Base-by-base conservation (phyloP, 2,888 invertebrate species). In the Ectemnius lituratus region DNA sequence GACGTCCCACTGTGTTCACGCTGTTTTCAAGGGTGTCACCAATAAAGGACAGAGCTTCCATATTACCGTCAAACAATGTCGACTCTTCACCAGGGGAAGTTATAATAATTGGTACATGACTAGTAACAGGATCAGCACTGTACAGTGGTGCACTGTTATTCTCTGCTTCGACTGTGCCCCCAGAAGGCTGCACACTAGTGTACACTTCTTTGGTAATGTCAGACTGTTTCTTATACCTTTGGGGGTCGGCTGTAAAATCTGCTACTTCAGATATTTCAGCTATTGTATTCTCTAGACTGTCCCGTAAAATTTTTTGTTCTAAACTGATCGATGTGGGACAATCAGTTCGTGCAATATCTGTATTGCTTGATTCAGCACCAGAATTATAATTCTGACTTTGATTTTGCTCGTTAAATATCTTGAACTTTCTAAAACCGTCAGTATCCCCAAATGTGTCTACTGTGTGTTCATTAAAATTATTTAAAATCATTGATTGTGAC, bases 271-370 rank as follows among this genome's bases (percentile, higher is more conserved):
- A 85, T 60, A 89, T 86, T 28, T 86, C 85, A 4, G 84, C 87
- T 47, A 90, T 89, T 1, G 88, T 84, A 20, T 85, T 85, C 18
- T 87, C 85, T 13, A 89, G 73, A 6, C 85, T 85, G 20, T 88
- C 83, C 28, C 86, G 87, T 79, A 89, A 83, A 63, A 90, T 88
- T 70, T 88, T 87, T 66, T 90, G 87, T 28, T 86, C 84, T 27
- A 84, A 79, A 63, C 74, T 82, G 47, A 80, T 70, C 18, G 84
- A 47, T 27, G 70, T 66, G 45, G 70, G 27, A 18, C 60, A 57
- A 14, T 66, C 59, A 11, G 27, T 49, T 13, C 57, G 67, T 8
- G 27, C 60, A 4, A 58, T 27, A n/a, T 58, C 61, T 18, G 45
- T 62, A 18, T 59, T 62, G 1, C 13, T 16, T 4, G 18, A 13